Evolutionary conservation across 2,888 invertebrate genomes (phyloP), one percentile per base, ranked within the genome.

Genomic region (Metopia argyrocephala): DNA sequence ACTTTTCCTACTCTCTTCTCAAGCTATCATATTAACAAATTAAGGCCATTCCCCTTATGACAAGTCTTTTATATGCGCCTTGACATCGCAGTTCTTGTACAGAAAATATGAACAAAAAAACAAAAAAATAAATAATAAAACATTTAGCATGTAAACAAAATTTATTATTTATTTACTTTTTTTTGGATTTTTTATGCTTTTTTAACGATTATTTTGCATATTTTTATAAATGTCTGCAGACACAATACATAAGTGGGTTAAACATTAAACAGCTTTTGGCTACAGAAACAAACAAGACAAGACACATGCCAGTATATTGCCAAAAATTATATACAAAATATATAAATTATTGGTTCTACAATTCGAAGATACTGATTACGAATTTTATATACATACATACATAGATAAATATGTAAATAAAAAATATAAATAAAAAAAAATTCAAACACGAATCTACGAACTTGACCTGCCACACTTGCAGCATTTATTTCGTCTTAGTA

Each of bases 401-500:
- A n/a, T n/a, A n/a, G n/a, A n/a, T n/a, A n/a, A n/a, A n/a, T n/a
- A n/a, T n/a, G n/a, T n/a, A n/a, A n/a, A n/a, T n/a, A n/a, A n/a
- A n/a, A n/a, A n/a, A n/a, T n/a, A n/a, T n/a, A 62, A 28, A 66
- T 46, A 27, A 45, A n/a, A 21, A 64, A 59, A 61, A 12, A 20
- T 76, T 45, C 20, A 57, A 52, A 46, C 68, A 65, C 64, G 69
- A 76, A 57, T 74, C 31, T 18, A 46, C 70, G 78, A 81, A 81
- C 81, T 81, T 81, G 81, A 81, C 81, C 81, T 81, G 81, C 61
- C 66, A 56, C 69, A 81, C 45, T 59, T 38, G 9, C 45, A 45
- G 4, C 28, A 21, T n/a, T 15, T 0, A 12, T 38, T 31, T 38
- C 38, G 46, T 45, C 2, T 23, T 54, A 31, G 56, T 38, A 46